Evolutionary conservation across 2,888 invertebrate species (phyloP), one percentile per base, ranked within the genome.

Genomic region (Helobdella robusta): DNA sequence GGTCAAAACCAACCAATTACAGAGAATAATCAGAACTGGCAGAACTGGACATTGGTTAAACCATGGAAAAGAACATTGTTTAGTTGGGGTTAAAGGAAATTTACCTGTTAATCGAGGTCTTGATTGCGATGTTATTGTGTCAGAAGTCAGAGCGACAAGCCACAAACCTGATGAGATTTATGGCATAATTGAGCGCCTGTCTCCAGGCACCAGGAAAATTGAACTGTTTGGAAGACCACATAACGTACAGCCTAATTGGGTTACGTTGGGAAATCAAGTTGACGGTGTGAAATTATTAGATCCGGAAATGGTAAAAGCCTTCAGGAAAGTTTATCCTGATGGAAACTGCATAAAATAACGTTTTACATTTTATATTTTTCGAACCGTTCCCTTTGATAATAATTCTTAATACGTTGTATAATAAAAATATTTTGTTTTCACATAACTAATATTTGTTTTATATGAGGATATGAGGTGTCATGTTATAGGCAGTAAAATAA

Each of bases 121-220:
- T 32, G 97, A 97, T 79, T 93, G 93, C 79, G 95, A 97, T 82
- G 95, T 97, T 52, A 94, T 97, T 69, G 97, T 97, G 0, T 94
- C 95, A 0, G 97, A 97, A 81, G 79, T 97, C 0, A 84, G 97
- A 65, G 97, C 94, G 18, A 97, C 97, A 0, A 91, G 91, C 74
- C 95, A 97, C 79, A 97, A 97, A 76, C 97, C 97, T 0, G 97
- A 97, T 79, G 97, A 97, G 81, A 92, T 97, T 73, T 97, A 97
- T 77, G 97, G 93, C 15, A 93, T 95, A 73, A 95, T 95, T 71
- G 95, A 97, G 77, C 83, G 97, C 63, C 84, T 97, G 62, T 92
- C 94, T 69, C 97, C 97, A 0, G 94, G 95, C 0, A 94, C 94
- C 0, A 85, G 94, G 66, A 97, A 97, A 82, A 92, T 97, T 67